phyloP scores from a whole-genome alignment of 2,888 invertebrate genomes.

The Cynaeus angustus region DNA sequence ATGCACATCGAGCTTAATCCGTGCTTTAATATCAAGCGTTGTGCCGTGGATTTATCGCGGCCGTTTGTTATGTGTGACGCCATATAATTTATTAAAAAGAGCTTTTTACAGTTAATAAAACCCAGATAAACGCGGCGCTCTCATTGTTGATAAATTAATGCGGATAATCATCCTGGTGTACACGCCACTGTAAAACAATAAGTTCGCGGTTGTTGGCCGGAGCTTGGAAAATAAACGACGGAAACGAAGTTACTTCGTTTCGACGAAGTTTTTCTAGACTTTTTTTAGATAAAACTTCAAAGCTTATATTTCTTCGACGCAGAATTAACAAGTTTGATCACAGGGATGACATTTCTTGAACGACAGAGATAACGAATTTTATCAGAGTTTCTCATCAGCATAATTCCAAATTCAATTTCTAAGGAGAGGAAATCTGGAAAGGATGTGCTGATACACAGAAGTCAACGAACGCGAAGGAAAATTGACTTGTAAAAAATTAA shows the following conservation, averaged over 20 bases:
- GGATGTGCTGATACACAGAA: not conserved
- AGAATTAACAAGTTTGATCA: constrained; percentile 44
- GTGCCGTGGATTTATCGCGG: constrained; percentile 26
- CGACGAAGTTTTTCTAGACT: constrained; percentile 29
- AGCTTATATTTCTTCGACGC: constrained; percentile 18
- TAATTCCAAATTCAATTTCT: constrained; percentile 29
- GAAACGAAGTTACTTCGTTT: constrained; percentile 22
- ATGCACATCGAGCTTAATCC: constrained; percentile 18
- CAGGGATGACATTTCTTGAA: constrained; percentile 22
- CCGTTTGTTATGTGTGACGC: constrained; percentile 25
- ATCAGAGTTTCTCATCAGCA: constrained; percentile 26
- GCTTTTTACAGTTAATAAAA: constrained; percentile 36
- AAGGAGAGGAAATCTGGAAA: not conserved
- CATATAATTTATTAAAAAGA: constrained; percentile 24
- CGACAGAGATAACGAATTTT: constrained; percentile 24
- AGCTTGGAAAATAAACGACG: constrained; percentile 32
- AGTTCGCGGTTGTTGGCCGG: not conserved
- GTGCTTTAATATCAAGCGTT: constrained; percentile 28
- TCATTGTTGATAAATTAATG: constrained; percentile 32
- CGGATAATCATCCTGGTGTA: constrained; percentile 17
- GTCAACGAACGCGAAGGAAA: not conserved
- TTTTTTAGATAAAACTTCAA: constrained; percentile 5
- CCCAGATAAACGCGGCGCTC: constrained; percentile 22
- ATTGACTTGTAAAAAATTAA: too few species aligned
- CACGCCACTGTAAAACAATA: constrained; percentile 7